phyloP scores from a whole-genome alignment of 1,140 invertebrate genomes.

The Penaeus japonicus region DNA sequence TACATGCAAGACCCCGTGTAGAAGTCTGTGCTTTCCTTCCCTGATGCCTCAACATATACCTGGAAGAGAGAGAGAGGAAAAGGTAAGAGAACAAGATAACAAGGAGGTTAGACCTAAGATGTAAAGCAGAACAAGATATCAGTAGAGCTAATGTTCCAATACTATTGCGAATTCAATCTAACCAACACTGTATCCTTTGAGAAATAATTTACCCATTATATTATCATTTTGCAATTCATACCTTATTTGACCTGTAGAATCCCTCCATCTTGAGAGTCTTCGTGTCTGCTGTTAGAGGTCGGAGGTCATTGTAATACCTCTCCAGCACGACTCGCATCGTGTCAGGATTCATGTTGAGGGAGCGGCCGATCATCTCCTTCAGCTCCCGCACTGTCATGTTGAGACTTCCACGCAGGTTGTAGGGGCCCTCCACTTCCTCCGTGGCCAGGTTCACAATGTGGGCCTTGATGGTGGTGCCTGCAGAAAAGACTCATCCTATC shows the following conservation, averaged over 20 bases:
- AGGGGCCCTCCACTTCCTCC: slow-evolving; percentile 72
- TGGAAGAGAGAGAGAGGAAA: slow-evolving; percentile 59
- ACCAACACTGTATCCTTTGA: neutral
- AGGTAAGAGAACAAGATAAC: too few species aligned
- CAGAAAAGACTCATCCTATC: neutral
- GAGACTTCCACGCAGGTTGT: slow-evolving; percentile 70
- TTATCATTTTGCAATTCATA: slow-evolving; percentile 59
- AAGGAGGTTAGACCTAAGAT: neutral
- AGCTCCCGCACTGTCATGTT: slow-evolving; percentile 71
- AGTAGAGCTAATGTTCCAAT: neutral
- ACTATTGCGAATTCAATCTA: neutral
- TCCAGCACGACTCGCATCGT: slow-evolving; percentile 68
- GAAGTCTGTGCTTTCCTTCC: slow-evolving; percentile 46
- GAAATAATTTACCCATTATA: neutral
- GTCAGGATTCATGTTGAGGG: slow-evolving; percentile 65
- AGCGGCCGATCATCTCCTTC: slow-evolving; percentile 69
- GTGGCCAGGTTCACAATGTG: slow-evolving; percentile 72
- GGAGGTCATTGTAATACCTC: slow-evolving; percentile 66
- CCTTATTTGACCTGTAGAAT: slow-evolving; percentile 69
- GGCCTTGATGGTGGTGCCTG: slow-evolving; percentile 68
- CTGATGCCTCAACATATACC: slow-evolving; percentile 68
- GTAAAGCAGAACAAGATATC: neutral
- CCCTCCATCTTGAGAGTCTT: slow-evolving; percentile 67
- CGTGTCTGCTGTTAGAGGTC: slow-evolving; percentile 66
- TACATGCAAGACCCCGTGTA: slow-evolving; percentile 56